Evolutionary conservation across 2,113 vertebrate species (phyloP).

Genomic region (Neotragus pygmaeus): DNA sequence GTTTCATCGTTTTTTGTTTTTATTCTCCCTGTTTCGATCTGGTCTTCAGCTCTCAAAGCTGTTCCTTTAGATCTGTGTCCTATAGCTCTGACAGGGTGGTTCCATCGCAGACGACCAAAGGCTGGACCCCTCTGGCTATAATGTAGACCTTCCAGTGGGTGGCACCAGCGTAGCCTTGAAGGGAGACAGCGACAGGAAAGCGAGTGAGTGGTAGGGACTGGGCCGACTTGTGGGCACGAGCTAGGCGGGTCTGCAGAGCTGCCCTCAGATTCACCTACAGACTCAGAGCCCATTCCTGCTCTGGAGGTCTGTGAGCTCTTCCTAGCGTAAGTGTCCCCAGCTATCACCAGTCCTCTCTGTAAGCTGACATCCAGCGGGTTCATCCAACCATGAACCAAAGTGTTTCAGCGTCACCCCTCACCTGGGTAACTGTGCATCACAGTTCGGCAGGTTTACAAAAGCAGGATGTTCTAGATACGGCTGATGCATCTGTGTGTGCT

Average conservation of each 20-base stretch:
- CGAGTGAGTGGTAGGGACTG: background rate
- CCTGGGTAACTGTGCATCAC: background rate
- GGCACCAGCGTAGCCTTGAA: slow-evolving; percentile 75
- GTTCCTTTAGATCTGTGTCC: slow-evolving; percentile 22
- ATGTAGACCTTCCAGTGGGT: slow-evolving; percentile 79
- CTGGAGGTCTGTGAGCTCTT: background rate
- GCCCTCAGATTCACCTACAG: background rate
- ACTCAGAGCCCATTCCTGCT: background rate
- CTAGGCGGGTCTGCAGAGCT: background rate
- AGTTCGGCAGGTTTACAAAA: background rate
- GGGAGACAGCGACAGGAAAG: slow-evolving; percentile 29
- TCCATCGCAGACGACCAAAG: slow-evolving; percentile 79
- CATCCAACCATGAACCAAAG: background rate
- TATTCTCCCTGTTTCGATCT: slow-evolving; percentile 31
- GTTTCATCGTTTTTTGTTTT: slow-evolving; percentile 52
- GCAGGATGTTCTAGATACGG: background rate
- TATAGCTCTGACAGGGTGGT: slow-evolving; percentile 69
- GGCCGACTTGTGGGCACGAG: background rate
- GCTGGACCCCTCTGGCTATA: slow-evolving; percentile 76
- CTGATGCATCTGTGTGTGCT: background rate
- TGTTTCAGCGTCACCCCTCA: background rate
- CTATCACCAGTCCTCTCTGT: background rate
- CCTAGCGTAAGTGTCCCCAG: background rate
- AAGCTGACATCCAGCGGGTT: background rate
- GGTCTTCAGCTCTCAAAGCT: slow-evolving; percentile 53